A percentile compares a stretch with the other conserved stretches of the same genome.
Evolutionary conservation across 2,113 vertebrate species (phyloP).

Genomic region (Stegostoma tigrinum): DNA sequence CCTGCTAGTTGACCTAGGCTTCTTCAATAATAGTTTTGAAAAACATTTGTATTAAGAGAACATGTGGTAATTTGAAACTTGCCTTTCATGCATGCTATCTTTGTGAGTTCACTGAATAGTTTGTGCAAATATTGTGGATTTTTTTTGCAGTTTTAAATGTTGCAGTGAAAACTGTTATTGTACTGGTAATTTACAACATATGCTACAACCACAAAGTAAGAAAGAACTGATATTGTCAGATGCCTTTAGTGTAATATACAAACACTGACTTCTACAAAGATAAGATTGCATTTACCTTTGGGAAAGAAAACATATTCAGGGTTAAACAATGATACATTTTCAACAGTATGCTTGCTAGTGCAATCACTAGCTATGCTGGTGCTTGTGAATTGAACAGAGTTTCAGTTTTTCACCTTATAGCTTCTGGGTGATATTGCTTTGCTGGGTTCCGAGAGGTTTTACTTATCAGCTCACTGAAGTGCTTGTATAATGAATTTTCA

Average conservation of each 20-base stretch:
- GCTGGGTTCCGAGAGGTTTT: background rate
- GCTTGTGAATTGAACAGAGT: background rate
- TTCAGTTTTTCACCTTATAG: background rate
- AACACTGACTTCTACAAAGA: slow-evolving; percentile 28
- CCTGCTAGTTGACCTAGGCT: background rate
- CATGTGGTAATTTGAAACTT: background rate
- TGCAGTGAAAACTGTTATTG: background rate
- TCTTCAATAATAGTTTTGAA: background rate
- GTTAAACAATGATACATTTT: slow-evolving; percentile 30
- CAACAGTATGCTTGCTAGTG: background rate
- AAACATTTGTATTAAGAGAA: background rate
- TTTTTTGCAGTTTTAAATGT: background rate
- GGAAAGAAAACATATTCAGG: background rate
- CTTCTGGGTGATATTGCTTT: background rate
- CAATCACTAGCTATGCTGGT: background rate
- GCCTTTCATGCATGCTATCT: background rate
- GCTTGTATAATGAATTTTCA: background rate
- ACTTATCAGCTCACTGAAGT: background rate
- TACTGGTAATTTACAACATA: background rate
- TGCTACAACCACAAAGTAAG: background rate
- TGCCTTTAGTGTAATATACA: background rate
- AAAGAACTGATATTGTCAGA: background rate
- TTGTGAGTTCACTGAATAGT: background rate
- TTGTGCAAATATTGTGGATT: background rate
- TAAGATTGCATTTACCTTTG: slow-evolving; percentile 16